Percentiles rank a stretch among this genome's conserved stretches.
Conservation (phyloP, 2,888 invertebrate genomes). For the Tryphoninae sp. region DNA sequence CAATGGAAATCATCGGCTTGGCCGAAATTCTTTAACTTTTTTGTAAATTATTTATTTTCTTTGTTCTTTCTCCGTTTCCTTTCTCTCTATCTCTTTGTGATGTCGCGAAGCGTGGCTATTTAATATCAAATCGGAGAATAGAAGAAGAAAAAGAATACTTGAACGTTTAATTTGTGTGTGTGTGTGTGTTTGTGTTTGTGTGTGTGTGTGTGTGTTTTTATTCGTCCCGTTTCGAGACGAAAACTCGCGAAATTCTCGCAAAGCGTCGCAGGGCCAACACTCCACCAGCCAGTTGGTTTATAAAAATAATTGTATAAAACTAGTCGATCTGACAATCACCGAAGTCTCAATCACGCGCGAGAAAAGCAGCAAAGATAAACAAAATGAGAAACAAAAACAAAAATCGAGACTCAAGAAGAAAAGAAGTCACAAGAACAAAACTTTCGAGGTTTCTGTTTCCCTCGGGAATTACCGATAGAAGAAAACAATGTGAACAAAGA, state of each 20-base stretch:
- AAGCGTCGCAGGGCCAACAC: conserved; percentile 51
- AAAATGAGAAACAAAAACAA: conserved; percentile 31
- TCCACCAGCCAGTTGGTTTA: conserved; percentile 80
- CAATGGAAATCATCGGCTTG: conserved; percentile 28
- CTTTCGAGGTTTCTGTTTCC: not conserved
- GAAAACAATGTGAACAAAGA: conserved; percentile 10
- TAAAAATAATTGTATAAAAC: conserved; percentile 82
- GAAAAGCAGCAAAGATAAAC: conserved; percentile 67
- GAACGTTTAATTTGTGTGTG: not conserved
- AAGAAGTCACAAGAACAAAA: not conserved
- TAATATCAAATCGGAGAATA: conserved; percentile 10
- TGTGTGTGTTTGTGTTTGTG: not conserved
- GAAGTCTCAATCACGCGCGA: conserved; percentile 78
- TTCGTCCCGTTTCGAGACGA: conserved; percentile 19
- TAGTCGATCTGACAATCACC: conserved; percentile 81
- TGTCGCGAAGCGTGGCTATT: conserved; percentile 25
- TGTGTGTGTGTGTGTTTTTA: not conserved
- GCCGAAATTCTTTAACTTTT: conserved; percentile 27
- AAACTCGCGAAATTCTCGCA: conserved; percentile 57
- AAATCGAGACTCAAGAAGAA: conserved; percentile 38
- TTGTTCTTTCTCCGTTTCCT: not conserved
- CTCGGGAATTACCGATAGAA: not conserved
- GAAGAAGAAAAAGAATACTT: conserved; percentile 1
- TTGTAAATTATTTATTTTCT: conserved; percentile 50
- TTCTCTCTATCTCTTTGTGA: conserved; percentile 25